Conservation (phyloP, 2,888 invertebrate species). For the Mythimna ferrago region DNA sequence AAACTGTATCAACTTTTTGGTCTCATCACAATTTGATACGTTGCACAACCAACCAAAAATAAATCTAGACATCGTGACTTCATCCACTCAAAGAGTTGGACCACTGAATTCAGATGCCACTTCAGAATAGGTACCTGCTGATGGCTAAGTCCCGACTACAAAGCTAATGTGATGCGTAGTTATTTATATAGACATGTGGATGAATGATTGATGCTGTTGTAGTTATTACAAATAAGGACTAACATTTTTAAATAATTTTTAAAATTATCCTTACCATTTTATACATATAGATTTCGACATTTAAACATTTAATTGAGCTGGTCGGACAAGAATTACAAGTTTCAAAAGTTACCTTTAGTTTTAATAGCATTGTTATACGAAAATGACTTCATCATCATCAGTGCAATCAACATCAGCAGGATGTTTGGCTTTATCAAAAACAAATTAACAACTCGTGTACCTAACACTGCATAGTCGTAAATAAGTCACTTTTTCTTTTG, state of each 20-base stretch:
- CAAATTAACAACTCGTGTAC: constrained; percentile 1
- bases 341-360: neutral
- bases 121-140: no score
- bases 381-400: constrained; percentile 10
- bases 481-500: neutral
- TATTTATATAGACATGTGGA: neutral
- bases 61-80: neutral
- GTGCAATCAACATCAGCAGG: constrained; percentile 13
- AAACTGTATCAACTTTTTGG: neutral
- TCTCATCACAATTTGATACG: neutral
- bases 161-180: no score
- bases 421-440: constrained; percentile 10
- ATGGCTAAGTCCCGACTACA: neutral
- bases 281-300: neutral
- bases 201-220: neutral
- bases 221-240: neutral
- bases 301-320: neutral
- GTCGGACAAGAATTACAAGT: constrained; percentile 13
- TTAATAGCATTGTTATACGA: constrained; percentile 3
- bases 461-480: constrained; percentile 2
- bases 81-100: neutral
- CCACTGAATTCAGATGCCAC: neutral
- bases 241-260: neutral
- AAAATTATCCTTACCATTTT: neutral
- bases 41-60: neutral